Percentiles rank a stretch among this genome's conserved stretches.
These are phyloP conservation scores for Drosophila meridiana DNA, from an alignment of 2,888 invertebrate genomes.

Conservation along the genomic window DNA sequence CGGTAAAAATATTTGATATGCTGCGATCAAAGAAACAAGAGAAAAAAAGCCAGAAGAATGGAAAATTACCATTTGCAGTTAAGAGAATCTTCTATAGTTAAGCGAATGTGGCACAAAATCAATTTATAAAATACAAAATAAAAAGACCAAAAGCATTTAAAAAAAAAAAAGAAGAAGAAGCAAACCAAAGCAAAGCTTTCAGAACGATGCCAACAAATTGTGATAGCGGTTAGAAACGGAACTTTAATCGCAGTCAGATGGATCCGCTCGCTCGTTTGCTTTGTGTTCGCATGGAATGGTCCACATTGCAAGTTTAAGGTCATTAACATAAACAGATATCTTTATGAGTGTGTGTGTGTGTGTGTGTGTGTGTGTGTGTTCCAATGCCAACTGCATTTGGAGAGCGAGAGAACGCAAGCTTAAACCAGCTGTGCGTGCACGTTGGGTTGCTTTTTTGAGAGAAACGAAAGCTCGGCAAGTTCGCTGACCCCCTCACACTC, in stretches of 20 bases:
- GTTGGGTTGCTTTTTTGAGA: conserved; percentile 4
- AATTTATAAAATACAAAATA: conserved; percentile 38
- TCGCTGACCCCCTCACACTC: conserved; percentile 43
- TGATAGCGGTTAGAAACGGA: conserved; percentile 67
- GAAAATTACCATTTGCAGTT: conserved; percentile 9
- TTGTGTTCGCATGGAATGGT: conserved; percentile 42
- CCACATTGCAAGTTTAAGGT: conserved; percentile 54
- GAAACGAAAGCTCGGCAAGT: conserved; percentile 36
- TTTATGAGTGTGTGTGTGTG: neutral
- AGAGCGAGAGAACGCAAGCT: conserved; percentile 24
- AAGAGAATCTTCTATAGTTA: conserved; percentile 11
- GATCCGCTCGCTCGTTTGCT: conserved; percentile 42
- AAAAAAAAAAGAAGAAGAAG: conserved; percentile 12
- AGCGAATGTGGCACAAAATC: conserved; percentile 47
- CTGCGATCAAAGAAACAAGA: conserved; percentile 5
- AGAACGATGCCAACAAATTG: conserved; percentile 48
- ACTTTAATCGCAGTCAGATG: conserved; percentile 61
- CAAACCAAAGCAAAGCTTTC: conserved; percentile 1
- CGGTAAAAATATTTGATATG: conserved; percentile 8
- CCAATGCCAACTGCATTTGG: conserved; percentile 32
- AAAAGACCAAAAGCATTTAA: conserved; percentile 24
- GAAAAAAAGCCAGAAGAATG: neutral
- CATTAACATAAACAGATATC: conserved; percentile 43
- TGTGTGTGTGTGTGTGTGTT: neutral
- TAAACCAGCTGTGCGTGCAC: conserved; percentile 20